Evolutionary conservation across 2,797 vertebrate species (phyloP).

Genomic region (Coregonus suidteri): DNA sequence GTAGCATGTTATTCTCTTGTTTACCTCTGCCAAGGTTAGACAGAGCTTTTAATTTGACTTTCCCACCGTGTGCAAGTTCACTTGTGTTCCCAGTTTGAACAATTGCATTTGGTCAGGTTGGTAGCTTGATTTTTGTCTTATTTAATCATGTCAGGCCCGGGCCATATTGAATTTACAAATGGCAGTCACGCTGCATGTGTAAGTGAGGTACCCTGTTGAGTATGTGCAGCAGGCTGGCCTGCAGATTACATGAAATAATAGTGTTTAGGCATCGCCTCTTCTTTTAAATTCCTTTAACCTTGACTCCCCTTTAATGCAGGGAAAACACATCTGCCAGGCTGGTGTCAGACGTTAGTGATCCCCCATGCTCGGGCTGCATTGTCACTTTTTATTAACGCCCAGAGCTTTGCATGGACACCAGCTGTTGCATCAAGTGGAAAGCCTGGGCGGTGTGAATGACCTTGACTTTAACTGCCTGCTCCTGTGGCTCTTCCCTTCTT

Average conservation of each 20-base stretch:
- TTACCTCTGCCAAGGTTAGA: conserved; percentile 69
- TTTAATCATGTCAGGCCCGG: conserved; percentile 70
- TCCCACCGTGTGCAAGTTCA: conserved; percentile 41
- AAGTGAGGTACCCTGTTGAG: conserved; percentile 68
- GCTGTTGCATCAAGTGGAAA: conserved; percentile 88
- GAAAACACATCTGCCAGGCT: conserved; percentile 80
- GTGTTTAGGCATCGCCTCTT: conserved; percentile 74
- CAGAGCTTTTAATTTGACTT: conserved; percentile 62
- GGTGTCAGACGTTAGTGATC: conserved; percentile 82
- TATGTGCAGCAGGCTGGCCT: conserved; percentile 67
- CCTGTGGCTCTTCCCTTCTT: conserved; percentile 67
- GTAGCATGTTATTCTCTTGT: conserved; percentile 60
- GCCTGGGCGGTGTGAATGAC: conserved; percentile 87
- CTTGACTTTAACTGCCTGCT: conserved; percentile 86
- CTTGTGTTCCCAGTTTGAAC: conserved; percentile 47
- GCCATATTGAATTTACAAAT: conserved; percentile 78
- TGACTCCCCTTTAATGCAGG: conserved; percentile 79
- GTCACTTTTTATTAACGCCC: conserved; percentile 85
- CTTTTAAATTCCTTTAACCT: conserved; percentile 83
- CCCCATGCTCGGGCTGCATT: conserved; percentile 77
- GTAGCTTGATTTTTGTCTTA: conserved; percentile 72
- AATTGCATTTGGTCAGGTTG: conserved; percentile 66
- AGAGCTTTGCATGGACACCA: conserved; percentile 89
- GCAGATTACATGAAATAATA: conserved; percentile 79
- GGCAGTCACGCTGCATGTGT: conserved; percentile 69